Evolutionary conservation across 2,113 vertebrate genomes (phyloP), one percentile per base, ranked within the genome.

Genomic region (Heterochromis multidens): DNA sequence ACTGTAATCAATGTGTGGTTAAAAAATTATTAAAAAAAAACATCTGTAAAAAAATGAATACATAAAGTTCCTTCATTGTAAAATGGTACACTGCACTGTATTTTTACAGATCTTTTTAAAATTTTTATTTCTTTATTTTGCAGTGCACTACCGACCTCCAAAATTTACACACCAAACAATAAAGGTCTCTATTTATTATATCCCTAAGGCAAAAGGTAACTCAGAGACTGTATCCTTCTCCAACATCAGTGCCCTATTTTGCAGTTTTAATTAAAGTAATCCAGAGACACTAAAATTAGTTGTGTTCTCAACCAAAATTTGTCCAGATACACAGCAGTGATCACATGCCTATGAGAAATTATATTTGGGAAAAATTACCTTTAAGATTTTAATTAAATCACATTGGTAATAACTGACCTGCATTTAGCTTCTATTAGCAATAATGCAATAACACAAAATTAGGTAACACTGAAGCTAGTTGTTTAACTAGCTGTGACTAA

Each of bases 391-490:
- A 23, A 57, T 81, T 54, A 9, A 62, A 56, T 67, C 21, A 86
- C 19, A 23, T 76, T 79, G 12, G 11, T 78, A 86, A 37, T 74
- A 78, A 90, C 72, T 54, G 3, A 33, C 54, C 27, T 88, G 46
- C 83, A 89, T 89, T 82, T 29, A 46, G 58, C 11, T 27, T 79
- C 14, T 79, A 88, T 23, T 59, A 83, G 74, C 87, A 92, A 89
- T 89, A 84, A 46, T 12, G 61, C 16, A 40, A 21, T 58, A 46
- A 85, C 8, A 92, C 60, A 67, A 46, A 80, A 85, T 91, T 77
- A 87, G 14, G 61, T 61, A 62, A 82, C 91, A 90, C 84, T 62
- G 25, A 89, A 82, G 56, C 72, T 37, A 74, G 83, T 89, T 87
- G 52, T 54, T 54, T 19, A 46, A 14, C 43, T 27, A 49, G 59